Conservation (phyloP, 2,113 vertebrate genomes). For the Gobiocypris rarus region DNA sequence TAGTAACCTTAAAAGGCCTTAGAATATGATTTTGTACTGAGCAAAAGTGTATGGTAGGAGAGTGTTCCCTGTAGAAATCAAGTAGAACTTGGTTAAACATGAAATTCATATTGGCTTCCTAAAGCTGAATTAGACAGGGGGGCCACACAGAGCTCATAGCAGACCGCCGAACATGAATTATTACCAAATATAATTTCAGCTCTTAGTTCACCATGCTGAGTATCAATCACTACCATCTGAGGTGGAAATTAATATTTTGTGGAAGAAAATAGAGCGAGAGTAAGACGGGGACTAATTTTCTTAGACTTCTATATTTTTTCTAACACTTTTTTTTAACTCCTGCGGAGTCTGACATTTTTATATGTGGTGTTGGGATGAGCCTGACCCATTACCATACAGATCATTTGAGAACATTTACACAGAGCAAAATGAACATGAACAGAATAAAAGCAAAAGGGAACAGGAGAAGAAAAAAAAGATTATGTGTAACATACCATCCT, state of each 20-base stretch:
- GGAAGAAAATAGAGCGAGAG: constrained; percentile 71
- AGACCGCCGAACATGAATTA: constrained; percentile 93
- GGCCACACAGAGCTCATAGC: constrained; percentile 85
- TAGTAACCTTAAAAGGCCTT: constrained; percentile 50
- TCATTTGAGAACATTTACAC: constrained; percentile 66
- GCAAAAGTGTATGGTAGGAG: constrained; percentile 45
- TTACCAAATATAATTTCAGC: constrained; percentile 96
- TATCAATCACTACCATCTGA: constrained; percentile 88
- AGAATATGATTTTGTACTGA: constrained; percentile 38
- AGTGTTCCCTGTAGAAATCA: constrained; percentile 81
- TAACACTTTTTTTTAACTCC: constrained; percentile 74
- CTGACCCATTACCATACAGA: constrained; percentile 79
- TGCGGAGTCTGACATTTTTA: constrained; percentile 83
- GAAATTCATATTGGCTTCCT: constrained; percentile 87
- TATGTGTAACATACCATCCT: constrained; percentile 65
- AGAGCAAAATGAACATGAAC: constrained; percentile 68
- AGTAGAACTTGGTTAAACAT: constrained; percentile 84
- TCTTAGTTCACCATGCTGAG: constrained; percentile 92
- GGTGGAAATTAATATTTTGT: constrained; percentile 92
- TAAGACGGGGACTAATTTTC: constrained; percentile 83
- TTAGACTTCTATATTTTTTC: neutral
- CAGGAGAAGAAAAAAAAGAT: constrained; percentile 62
- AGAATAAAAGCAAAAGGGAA: constrained; percentile 64
- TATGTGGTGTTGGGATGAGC: constrained; percentile 80
- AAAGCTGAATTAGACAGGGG: constrained; percentile 88